A percentile compares a stretch with the other conserved stretches of the same genome.
phyloP scores from a whole-genome alignment of 2,797 vertebrate species.

The Myotis myotis region DNA sequence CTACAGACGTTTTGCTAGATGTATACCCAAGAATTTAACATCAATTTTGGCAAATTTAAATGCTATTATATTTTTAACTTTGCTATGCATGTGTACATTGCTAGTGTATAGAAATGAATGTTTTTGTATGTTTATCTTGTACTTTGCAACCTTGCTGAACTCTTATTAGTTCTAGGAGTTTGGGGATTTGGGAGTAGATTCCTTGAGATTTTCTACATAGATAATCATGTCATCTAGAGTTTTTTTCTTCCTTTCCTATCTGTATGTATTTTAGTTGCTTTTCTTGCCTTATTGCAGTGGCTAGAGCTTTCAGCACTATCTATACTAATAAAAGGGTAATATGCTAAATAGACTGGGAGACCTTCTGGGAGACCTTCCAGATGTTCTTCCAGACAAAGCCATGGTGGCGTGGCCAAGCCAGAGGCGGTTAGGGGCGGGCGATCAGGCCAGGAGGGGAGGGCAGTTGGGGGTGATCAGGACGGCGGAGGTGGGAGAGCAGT shows the following conservation, averaged over 20 bases:
- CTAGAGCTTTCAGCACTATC: not conserved
- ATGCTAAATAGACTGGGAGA: too few species aligned
- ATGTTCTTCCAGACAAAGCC: too few species aligned
- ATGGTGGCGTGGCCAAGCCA: too few species aligned
- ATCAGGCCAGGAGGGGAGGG: too few species aligned
- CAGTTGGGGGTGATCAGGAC: too few species aligned
- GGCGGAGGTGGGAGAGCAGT: too few species aligned
- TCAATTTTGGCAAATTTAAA: not conserved
- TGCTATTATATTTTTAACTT: not conserved
- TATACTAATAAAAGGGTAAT: too few species aligned
- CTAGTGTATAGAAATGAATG: not conserved
- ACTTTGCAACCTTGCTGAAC: not conserved
- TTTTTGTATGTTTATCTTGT: not conserved
- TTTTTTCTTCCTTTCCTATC: not conserved
- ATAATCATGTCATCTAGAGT: not conserved
- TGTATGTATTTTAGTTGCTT: not conserved
- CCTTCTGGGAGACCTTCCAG: too few species aligned
- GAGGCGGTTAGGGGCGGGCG: too few species aligned
- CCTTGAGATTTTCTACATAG: not conserved
- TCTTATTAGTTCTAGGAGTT: not conserved
- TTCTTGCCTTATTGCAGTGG: not conserved
- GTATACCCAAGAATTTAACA: not conserved
- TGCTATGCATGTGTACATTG: not conserved
- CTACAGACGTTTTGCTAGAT: not conserved
- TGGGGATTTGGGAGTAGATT: not conserved